Evolutionary conservation across 2,888 invertebrate genomes (phyloP).

Genomic region (Eremobia ochroleuca): DNA sequence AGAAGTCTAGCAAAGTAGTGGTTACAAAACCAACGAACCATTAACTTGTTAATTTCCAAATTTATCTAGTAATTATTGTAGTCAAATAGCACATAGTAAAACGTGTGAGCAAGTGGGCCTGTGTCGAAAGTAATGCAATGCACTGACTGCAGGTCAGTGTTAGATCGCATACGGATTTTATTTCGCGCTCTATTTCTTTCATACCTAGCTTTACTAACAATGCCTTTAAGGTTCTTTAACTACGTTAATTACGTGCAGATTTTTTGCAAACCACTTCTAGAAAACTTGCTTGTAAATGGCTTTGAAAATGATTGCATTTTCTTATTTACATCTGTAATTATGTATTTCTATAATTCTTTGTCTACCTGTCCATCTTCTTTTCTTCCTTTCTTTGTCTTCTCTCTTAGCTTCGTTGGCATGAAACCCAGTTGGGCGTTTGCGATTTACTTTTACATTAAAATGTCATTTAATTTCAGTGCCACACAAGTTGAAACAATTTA

Average conservation of each 20-base stretch:
- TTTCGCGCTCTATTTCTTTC: slow-evolving; percentile 76
- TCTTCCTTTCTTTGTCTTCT: not conserved
- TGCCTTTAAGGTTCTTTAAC: slow-evolving; percentile 23
- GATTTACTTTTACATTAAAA: slow-evolving; percentile 15
- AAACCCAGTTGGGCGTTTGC: not conserved
- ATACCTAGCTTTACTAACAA: slow-evolving; percentile 53
- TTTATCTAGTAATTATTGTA: slow-evolving; percentile 62
- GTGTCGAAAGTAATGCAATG: slow-evolving; percentile 77
- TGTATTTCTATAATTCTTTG: not conserved
- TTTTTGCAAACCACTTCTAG: not conserved
- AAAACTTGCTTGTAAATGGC: not conserved
- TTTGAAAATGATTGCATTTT: slow-evolving; percentile 5
- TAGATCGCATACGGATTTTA: slow-evolving; percentile 69
- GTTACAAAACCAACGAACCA: slow-evolving; percentile 49
- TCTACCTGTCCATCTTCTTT: not conserved
- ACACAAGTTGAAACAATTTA: slow-evolving; percentile 20
- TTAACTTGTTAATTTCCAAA: slow-evolving; percentile 62
- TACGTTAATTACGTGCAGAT: not conserved
- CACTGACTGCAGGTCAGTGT: slow-evolving; percentile 78
- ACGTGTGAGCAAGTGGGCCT: slow-evolving; percentile 65
- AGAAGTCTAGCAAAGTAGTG: not conserved
- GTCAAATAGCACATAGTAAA: slow-evolving; percentile 58
- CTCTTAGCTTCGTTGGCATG: not conserved
- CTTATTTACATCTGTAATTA: not conserved
- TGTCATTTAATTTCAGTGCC: slow-evolving; percentile 28